Evolutionary conservation across 1,140 invertebrate genomes (phyloP), one percentile per base, ranked within the genome.

Genomic region (Aphelenchoides fujianensis): DNA sequence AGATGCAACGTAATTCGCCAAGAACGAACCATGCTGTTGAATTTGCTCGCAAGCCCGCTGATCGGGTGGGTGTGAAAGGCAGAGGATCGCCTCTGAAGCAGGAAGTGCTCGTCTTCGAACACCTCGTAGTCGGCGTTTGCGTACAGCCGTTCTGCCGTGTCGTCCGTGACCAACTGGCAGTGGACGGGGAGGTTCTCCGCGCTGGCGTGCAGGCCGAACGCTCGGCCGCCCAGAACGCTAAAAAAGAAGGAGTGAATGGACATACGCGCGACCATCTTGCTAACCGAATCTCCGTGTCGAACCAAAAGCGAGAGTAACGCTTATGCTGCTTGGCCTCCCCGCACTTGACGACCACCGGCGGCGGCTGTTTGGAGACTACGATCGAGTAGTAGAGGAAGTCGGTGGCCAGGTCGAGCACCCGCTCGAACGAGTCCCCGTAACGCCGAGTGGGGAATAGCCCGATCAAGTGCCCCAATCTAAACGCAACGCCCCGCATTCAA

Each of bases 251-350:
- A n/a, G n/a, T n/a, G n/a, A n/a, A n/a, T n/a, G n/a, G n/a, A n/a
- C n/a, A n/a, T n/a, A n/a, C n/a, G n/a, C n/a, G n/a, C n/a, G n/a
- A n/a, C n/a, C n/a, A n/a, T n/a, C n/a, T n/a, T n/a, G n/a, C n/a
- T n/a, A n/a, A n/a, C n/a, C n/a, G n/a, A 0, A 81, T 83, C 34
- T 83, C 83, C 48, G 84, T 84, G 82, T 83, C 84, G 62, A 83
- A 83, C 35, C 82, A 68, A 64, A 74, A 77, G 52, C 82, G 57
- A 71, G 82, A 48, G 62, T 84, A 81, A 53, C 83, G 83, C 57
- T n/a, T n/a, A n/a, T 84, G 80, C 23, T 82, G 82, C 48, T 83
- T 83, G 37, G 82, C 82, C 66, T 83, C 84, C 70, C 84, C 84
- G 19, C 84, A 82, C 23, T 84, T 77, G 23, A 83, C 82, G 28